Evolutionary conservation across 2,888 invertebrate genomes (phyloP).

Genomic region (Oligia fasciuncula): DNA sequence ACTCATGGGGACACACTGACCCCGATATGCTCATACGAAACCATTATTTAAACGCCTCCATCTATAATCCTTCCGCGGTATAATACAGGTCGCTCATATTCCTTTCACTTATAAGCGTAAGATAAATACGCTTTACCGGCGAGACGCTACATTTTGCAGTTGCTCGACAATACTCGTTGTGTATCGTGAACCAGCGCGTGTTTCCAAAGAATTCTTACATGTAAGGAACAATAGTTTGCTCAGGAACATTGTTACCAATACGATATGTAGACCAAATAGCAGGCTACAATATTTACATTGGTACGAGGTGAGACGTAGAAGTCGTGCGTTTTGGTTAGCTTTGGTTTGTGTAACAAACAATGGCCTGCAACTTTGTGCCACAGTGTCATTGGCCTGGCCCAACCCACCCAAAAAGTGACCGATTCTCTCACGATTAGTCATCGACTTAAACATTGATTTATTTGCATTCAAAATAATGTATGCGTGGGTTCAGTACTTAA

Average conservation of each 20-base stretch:
- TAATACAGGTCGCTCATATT: conserved; percentile 56
- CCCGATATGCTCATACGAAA: conserved; percentile 79
- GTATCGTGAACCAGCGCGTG: conserved; percentile 30
- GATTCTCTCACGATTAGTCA: conserved; percentile 75
- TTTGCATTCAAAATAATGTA: conserved; percentile 63
- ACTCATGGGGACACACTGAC: conserved; percentile 84
- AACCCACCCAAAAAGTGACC: conserved; percentile 73
- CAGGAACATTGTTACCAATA: conserved; percentile 60
- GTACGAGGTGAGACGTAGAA: conserved; percentile 40
- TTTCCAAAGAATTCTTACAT: conserved; percentile 60
- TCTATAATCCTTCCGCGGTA: conserved; percentile 61
- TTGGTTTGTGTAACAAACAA: conserved; percentile 68
- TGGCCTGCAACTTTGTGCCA: conserved; percentile 63
- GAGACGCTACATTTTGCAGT: conserved; percentile 61
- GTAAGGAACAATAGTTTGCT: conserved; percentile 61
- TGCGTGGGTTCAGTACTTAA: conserved; percentile 20
- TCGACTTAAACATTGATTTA: conserved; percentile 66
- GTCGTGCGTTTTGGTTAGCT: conserved; percentile 38
- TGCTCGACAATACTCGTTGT: conserved; percentile 45
- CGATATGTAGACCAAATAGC: conserved; percentile 58
- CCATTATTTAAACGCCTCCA: conserved; percentile 73
- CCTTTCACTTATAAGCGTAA: conserved; percentile 55
- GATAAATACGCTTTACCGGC: conserved; percentile 54
- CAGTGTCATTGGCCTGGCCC: conserved; percentile 78
- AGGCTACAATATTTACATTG: conserved; percentile 56